Evolutionary conservation across 2,888 invertebrate genomes (phyloP).

Genomic region (Deladenus siricidicola): DNA sequence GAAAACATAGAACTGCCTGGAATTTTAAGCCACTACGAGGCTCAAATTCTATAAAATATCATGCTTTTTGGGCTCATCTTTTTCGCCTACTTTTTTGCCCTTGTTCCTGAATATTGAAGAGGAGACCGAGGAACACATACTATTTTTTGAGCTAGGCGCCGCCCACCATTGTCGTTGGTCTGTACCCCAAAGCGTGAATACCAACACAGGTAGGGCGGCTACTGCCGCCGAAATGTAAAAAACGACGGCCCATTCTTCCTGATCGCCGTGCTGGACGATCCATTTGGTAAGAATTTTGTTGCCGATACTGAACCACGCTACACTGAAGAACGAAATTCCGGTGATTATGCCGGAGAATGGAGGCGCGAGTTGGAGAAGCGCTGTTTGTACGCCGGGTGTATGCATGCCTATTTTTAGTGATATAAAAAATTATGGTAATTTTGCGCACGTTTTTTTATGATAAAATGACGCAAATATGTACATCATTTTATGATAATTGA

Average conservation of each 20-base stretch:
- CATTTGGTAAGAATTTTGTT: constrained; percentile 50
- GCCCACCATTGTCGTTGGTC: constrained; percentile 49
- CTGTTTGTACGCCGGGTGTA: constrained; percentile 49
- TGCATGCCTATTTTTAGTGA: constrained; percentile 33
- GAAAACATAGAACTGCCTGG: no score
- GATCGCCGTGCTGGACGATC: constrained; percentile 45
- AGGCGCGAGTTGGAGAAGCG: constrained; percentile 48
- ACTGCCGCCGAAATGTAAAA: constrained; percentile 45
- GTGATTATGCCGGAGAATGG: constrained; percentile 50
- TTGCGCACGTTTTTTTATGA: not conserved
- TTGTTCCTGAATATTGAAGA: no score
- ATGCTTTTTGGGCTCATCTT: no score
- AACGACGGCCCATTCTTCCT: constrained; percentile 47
- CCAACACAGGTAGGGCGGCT: constrained; percentile 42
- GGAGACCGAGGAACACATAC: not conserved
- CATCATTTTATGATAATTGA: no score
- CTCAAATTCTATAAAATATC: no score
- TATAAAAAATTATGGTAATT: not conserved
- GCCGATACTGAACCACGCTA: constrained; percentile 43
- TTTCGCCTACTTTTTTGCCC: no score
- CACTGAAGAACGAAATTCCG: constrained; percentile 41
- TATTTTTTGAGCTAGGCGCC: constrained; percentile 31
- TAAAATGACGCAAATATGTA: not conserved
- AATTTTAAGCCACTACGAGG: no score
- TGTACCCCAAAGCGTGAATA: constrained; percentile 45